These are phyloP conservation scores for Bellardia bayeri DNA, from an alignment of 2,888 invertebrate species.

Conservation along the genomic window DNA sequence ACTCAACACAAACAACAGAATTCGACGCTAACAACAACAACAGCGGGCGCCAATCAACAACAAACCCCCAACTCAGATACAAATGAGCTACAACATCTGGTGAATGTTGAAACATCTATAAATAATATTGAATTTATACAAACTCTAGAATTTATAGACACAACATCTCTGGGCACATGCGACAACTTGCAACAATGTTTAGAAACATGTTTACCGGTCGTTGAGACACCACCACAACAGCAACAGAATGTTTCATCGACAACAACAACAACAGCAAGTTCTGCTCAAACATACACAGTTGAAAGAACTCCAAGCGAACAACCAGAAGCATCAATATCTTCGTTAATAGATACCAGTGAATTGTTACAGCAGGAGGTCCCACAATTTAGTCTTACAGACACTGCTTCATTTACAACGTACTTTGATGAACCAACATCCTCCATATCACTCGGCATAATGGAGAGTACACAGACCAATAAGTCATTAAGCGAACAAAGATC, in stretches of 20 bases:
- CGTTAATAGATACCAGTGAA: conserved; percentile 69
- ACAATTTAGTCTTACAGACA: conserved; percentile 76
- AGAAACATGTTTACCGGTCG: conserved; percentile 47
- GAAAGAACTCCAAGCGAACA: conserved; percentile 66
- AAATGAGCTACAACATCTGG: conserved; percentile 61
- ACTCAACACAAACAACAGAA: conserved; percentile 61
- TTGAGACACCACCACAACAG: not conserved
- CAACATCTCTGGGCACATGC: conserved; percentile 72
- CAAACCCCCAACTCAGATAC: conserved; percentile 70
- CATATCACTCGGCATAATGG: conserved; percentile 81
- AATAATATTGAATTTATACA: conserved; percentile 80
- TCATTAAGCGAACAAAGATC: conserved; percentile 59
- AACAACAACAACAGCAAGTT: conserved; percentile 57
- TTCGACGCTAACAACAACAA: conserved; percentile 70
- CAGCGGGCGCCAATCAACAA: conserved; percentile 35
- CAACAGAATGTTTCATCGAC: conserved; percentile 52
- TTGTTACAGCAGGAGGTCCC: conserved; percentile 76
- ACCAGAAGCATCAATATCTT: conserved; percentile 63
- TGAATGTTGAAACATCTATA: conserved; percentile 63
- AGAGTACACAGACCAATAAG: conserved; percentile 69
- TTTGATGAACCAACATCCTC: conserved; percentile 81
- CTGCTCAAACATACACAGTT: conserved; percentile 79
- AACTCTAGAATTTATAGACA: conserved; percentile 80
- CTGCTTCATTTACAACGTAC: conserved; percentile 76
- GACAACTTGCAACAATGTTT: conserved; percentile 68